These are phyloP conservation scores for Drosophila nebulosa DNA, from an alignment of 1,140 invertebrate species.

Conservation along the genomic window DNA sequence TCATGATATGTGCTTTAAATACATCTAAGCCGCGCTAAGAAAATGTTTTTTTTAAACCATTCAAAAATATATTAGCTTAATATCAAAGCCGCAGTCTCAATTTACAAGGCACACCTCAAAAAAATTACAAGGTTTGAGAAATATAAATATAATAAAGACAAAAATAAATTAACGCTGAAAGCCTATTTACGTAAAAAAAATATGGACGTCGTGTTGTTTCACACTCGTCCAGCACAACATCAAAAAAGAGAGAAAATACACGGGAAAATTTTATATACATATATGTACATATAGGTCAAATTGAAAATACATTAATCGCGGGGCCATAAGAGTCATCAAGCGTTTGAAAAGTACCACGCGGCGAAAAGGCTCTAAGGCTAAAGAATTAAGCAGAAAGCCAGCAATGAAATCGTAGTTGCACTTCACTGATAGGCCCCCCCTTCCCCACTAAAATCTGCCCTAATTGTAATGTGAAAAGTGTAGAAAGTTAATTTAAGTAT, in stretches of 20 bases:
- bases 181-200: slow-evolving; percentile 20
- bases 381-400: background rate
- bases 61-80: slow-evolving; percentile 36
- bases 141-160: slow-evolving; percentile 15
- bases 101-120: slow-evolving; percentile 30
- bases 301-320: slow-evolving; percentile 47
- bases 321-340: slow-evolving; percentile 4
- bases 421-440: slow-evolving; percentile 29
- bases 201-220: slow-evolving; percentile 46
- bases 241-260: slow-evolving; percentile 31
- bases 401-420: slow-evolving; percentile 33
- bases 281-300: background rate
- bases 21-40: background rate
- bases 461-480: background rate
- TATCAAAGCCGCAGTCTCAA: slow-evolving; percentile 39
- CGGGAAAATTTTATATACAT: background rate
- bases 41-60: slow-evolving; percentile 34
- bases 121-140: slow-evolving; percentile 49
- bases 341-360: slow-evolving; percentile 44
- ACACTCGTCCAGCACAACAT: slow-evolving; percentile 52
- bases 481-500: background rate
- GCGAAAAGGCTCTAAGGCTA: background rate
- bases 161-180: slow-evolving; percentile 15
- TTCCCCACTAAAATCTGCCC: no score
- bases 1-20: slow-evolving; percentile 55